Evolutionary conservation across 2,888 invertebrate species (phyloP).

Genomic region (Aphidoletes aphidimyza): DNA sequence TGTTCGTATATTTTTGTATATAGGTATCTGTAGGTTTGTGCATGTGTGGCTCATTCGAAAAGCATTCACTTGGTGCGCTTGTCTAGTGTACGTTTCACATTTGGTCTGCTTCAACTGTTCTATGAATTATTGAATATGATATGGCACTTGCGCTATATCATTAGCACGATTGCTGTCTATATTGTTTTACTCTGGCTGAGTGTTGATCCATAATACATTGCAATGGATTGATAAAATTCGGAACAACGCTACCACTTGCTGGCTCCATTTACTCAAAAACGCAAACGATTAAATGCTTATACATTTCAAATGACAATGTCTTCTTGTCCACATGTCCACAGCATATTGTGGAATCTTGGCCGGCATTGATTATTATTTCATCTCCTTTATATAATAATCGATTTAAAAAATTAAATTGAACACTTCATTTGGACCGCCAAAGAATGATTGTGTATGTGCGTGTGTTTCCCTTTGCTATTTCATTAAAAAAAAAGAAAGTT

Average conservation of each 20-base stretch:
- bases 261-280: neutral
- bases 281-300: neutral
- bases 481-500: neutral
- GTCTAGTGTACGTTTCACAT: neutral
- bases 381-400: too few relatives aligned
- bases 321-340: too few relatives aligned
- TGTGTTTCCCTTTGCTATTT: too few relatives aligned
- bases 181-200: neutral
- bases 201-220: neutral
- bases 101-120: slow-evolving; percentile 8
- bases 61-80: neutral
- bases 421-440: too few relatives aligned
- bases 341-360: too few relatives aligned
- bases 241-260: neutral
- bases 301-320: slow-evolving; percentile 1
- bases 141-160: slow-evolving; percentile 35
- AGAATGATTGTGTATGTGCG: too few relatives aligned
- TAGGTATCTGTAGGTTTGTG: neutral
- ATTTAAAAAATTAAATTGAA: too few relatives aligned
- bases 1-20: neutral
- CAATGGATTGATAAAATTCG: slow-evolving; percentile 26
- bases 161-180: slow-evolving; percentile 39
- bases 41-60: neutral
- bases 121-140: slow-evolving; percentile 52
- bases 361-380: too few relatives aligned